These are phyloP conservation scores for Acromyrmex echinatior DNA, from an alignment of 1,140 invertebrate genomes.

Conservation along the genomic window DNA sequence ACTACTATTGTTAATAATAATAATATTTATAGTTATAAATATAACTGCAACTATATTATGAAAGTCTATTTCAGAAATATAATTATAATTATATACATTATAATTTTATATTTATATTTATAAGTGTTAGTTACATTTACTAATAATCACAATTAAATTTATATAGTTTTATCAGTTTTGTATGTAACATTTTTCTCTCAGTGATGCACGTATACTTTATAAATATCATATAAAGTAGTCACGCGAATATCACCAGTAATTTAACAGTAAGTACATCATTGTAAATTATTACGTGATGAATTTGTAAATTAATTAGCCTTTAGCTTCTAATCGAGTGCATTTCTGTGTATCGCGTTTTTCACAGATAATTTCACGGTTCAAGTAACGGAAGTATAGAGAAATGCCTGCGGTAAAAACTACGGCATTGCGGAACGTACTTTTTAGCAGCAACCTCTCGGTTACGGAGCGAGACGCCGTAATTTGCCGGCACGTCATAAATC, in stretches of 20 bases:
- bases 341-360: conserved; percentile 16
- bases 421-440: conserved; percentile 4
- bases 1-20: no score
- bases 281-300: neutral
- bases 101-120: no score
- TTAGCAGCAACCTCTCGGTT: conserved; percentile 30
- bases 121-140: no score
- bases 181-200: no score
- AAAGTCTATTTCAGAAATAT: no score
- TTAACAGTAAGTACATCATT: neutral
- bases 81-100: no score
- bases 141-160: no score
- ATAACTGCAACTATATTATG: no score
- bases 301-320: conserved; percentile 27
- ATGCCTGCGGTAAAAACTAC: conserved; percentile 8
- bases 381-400: neutral
- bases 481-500: conserved; percentile 43
- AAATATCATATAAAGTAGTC: neutral
- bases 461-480: conserved; percentile 19
- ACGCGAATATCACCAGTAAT: neutral
- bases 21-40: no score
- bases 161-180: no score
- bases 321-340: neutral
- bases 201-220: neutral
- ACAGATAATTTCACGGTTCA: conserved; percentile 37